phyloP scores from a whole-genome alignment of 2,888 invertebrate genomes.

The Drosophila bunnanda region DNA sequence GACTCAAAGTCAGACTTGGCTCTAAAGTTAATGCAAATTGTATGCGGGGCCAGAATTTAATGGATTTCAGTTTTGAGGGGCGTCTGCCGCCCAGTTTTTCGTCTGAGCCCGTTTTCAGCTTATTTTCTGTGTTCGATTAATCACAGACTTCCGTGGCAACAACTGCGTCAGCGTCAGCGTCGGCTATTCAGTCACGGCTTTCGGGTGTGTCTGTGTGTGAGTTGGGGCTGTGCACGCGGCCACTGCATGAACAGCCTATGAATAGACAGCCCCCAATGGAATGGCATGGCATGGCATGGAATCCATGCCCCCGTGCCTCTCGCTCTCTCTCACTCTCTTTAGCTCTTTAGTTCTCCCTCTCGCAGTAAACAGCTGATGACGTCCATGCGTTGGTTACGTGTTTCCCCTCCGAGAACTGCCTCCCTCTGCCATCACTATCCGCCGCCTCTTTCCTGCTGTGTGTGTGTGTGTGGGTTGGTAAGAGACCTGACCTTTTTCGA shows the following conservation, averaged over 20 bases:
- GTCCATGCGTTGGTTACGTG: conserved; percentile 76
- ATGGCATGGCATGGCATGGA: conserved; percentile 52
- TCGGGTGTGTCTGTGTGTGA: conserved; percentile 69
- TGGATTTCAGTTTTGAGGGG: conserved; percentile 29
- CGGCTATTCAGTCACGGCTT: conserved; percentile 60
- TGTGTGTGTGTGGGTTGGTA: conserved; percentile 18
- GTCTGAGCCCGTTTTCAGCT: conserved; percentile 55
- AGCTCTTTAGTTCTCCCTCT: conserved; percentile 1
- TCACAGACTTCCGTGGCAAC: conserved; percentile 79
- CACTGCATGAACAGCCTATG: conserved; percentile 75
- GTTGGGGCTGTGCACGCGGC: conserved; percentile 64
- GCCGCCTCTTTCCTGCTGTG: conserved; percentile 10
- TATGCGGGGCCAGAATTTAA: conserved; percentile 46
- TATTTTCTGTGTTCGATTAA: conserved; percentile 56
- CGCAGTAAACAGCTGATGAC: conserved; percentile 72
- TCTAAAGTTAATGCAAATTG: conserved; percentile 63
- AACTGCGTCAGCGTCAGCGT: conserved; percentile 78
- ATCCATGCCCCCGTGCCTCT: conserved; percentile 17
- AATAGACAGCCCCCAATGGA: conserved; percentile 71
- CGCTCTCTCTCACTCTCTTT: conserved; percentile 1
- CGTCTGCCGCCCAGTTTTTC: conserved; percentile 39
- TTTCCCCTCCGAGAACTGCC: conserved; percentile 27
- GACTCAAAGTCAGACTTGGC: conserved; percentile 35
- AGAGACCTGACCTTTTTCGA: conserved; percentile 67
- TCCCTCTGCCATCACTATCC: background rate